Evolutionary conservation across 2,113 vertebrate species (phyloP), one percentile per base, ranked within the genome.

Genomic region (Microcebus jonahi): DNA sequence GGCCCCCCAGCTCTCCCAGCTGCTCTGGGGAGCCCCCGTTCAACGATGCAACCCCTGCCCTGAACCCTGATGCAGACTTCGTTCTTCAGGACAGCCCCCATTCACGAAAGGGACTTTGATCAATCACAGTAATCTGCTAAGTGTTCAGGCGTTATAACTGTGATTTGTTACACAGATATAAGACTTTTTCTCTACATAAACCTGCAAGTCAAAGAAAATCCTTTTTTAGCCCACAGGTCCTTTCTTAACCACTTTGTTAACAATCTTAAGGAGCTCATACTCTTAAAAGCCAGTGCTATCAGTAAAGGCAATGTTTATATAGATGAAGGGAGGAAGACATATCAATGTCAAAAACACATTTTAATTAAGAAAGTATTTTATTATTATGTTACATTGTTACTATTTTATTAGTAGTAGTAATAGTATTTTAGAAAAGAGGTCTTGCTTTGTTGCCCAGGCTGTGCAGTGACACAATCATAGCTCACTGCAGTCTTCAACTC

Each of bases 281-380:
- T 39, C 45, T 75, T 50, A 81, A n/a, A 95, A 31, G 23, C 45
- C 50, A 85, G 48, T 21, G 21, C 45, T 85, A 79, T 86, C 48
- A 57, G 20, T 65, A 83, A 77, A 91, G 6, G 31, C 53, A 42
- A 61, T 34, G 63, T 61, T 61, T 31, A 70, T 2, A n/a, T 5
- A 21, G 31, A 23, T 12, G 18, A 8, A 59, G 15, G n/a, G 67
- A 73, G 15, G n/a, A 57, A 73, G 29, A 50, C 18, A 45, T 12
- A 65, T 29, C 55, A 75, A 75, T 68, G 21, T 77, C 12, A 50
- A 53, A 86, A 91, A 87, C 9, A 75, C 6, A 34, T 57, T 86
- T 45, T 82, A 79, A 84, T 36, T 96, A 90, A 83, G 79, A 11
- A 94, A 57, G n/a, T 31, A 77, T 68, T 97, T 48, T 48, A 48